These are phyloP conservation scores for Aethes cnicana DNA, from an alignment of 2,888 invertebrate species.

Conservation along the genomic window DNA sequence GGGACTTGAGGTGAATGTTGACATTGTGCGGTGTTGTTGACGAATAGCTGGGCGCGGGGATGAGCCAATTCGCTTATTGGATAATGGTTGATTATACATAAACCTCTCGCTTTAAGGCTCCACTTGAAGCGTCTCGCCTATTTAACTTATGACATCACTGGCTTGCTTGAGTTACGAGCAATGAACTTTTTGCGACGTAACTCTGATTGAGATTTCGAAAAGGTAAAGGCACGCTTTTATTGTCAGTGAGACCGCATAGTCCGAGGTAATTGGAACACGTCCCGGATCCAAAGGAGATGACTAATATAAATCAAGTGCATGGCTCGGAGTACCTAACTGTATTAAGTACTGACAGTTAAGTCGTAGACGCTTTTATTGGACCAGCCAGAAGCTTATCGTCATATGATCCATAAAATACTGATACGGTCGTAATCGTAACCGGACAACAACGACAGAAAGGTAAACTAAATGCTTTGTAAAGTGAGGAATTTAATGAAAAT, in stretches of 20 bases:
- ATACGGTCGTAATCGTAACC: conserved; percentile 17
- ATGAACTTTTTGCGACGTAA: conserved; percentile 11
- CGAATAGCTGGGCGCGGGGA: conserved; percentile 28
- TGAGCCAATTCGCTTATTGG: conserved; percentile 19
- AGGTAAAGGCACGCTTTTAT: conserved; percentile 14
- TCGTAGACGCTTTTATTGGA: conserved; percentile 2
- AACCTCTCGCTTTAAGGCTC: conserved; percentile 5
- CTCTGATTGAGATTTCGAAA: conserved; percentile 13
- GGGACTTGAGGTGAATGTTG: conserved; percentile 53
- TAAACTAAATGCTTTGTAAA: conserved; percentile 17
- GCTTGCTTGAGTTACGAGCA: not conserved
- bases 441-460: conserved; percentile 8
- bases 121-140: conserved; percentile 6
- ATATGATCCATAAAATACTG: conserved; percentile 21
- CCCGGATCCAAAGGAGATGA: conserved; percentile 31
- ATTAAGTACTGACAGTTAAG: conserved; percentile 13
- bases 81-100: conserved; percentile 25
- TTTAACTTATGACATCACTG: conserved; percentile 27
- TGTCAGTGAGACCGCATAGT: conserved; percentile 25
- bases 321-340: conserved; percentile 18
- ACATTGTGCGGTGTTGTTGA: conserved; percentile 31
- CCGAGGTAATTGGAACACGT: conserved; percentile 43
- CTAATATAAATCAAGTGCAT: conserved; percentile 29
- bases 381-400: conserved; percentile 17
- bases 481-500: not conserved